Evolutionary conservation across 1,140 invertebrate genomes (phyloP).

Genomic region (Frieseomelitta varia): DNA sequence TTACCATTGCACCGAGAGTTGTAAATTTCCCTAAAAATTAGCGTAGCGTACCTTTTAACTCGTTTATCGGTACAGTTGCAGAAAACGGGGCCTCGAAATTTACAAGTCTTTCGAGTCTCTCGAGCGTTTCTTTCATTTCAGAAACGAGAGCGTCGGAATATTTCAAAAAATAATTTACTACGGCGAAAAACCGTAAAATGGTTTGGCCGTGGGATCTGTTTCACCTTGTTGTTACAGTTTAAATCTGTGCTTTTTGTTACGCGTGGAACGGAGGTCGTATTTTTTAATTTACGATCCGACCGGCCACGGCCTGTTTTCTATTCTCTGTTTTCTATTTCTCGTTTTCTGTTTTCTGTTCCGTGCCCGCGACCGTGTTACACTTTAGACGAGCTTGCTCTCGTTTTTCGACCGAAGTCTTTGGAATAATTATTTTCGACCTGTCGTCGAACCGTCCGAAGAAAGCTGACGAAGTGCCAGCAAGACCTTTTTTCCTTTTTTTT

Average conservation of each 20-base stretch:
- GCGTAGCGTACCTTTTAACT: slow-evolving; percentile 71
- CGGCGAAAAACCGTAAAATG: slow-evolving; percentile 61
- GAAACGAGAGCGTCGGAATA: not conserved
- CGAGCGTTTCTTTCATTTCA: no score
- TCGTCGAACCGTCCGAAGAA: slow-evolving; percentile 31
- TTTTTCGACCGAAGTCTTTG: slow-evolving; percentile 40
- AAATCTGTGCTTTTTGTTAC: slow-evolving; percentile 71
- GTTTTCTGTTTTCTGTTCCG: slow-evolving; percentile 16
- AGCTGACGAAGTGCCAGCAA: slow-evolving; percentile 34
- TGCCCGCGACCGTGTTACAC: slow-evolving; percentile 62
- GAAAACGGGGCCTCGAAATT: slow-evolving; percentile 66
- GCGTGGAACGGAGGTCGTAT: slow-evolving; percentile 31
- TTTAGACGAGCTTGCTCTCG: slow-evolving; percentile 66
- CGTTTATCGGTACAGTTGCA: slow-evolving; percentile 68
- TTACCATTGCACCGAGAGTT: slow-evolving; percentile 44
- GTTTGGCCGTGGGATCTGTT: slow-evolving; percentile 63
- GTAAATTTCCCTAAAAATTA: slow-evolving; percentile 71
- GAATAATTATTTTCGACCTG: slow-evolving; percentile 57
- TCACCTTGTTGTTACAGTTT: slow-evolving; percentile 77
- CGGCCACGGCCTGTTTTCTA: slow-evolving; percentile 29
- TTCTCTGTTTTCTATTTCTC: slow-evolving; percentile 15
- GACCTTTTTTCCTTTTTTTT: slow-evolving; percentile 10
- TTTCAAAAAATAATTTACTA: slow-evolving; percentile 74
- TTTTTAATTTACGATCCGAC: slow-evolving; percentile 73
- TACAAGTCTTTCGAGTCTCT: slow-evolving; percentile 24